Evolutionary conservation across 2,113 vertebrate species (phyloP), one percentile per base, ranked within the genome.

Genomic region (Carassius carassius): DNA sequence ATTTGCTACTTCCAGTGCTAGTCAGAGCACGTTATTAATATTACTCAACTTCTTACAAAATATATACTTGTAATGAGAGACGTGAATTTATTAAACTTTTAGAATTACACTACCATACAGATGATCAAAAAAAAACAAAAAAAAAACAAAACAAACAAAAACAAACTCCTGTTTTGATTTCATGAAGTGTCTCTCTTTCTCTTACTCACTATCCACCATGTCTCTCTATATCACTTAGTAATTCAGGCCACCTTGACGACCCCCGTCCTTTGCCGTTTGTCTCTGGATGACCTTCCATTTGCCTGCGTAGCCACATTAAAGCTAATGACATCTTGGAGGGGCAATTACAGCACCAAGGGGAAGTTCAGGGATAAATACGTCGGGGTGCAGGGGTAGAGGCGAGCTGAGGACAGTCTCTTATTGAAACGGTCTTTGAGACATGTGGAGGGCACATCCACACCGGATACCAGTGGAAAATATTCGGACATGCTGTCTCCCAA

Each of bases 311-410:
- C 47, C 29, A 70, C 80, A 88, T 88, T 86, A 86, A 82, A 82
- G 75, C 84, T 84, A 90, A 90, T 85, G 81, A 83, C 78, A 83
- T 41, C 32, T 86, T 79, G 80, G 78, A 81, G 70, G 76, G 84
- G 70, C 82, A 81, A 85, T 87, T 85, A 84, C 73, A 84, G 81
- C 49, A 37, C 14, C 25, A 70, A 56, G 17, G 56, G 76, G 77
- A 76, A 14, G 44, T 77, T 62, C 29, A 44, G 69, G 56, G 41
- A 86, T 70, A 83, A 79, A 83, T 81, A 85, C 44, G 65, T n/a
- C 19, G 19, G 44, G 44, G 9, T 9, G 41, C 11, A 10, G 10
- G 44, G 44, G 44, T 12, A 47, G 10, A 47, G 44, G 10, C 44
- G 1, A 49, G 29, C 5, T 4, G 37, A 86, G 76, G 76, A 86